Conservation (phyloP, 2,888 invertebrate species). For the Watsonalla binaria region DNA sequence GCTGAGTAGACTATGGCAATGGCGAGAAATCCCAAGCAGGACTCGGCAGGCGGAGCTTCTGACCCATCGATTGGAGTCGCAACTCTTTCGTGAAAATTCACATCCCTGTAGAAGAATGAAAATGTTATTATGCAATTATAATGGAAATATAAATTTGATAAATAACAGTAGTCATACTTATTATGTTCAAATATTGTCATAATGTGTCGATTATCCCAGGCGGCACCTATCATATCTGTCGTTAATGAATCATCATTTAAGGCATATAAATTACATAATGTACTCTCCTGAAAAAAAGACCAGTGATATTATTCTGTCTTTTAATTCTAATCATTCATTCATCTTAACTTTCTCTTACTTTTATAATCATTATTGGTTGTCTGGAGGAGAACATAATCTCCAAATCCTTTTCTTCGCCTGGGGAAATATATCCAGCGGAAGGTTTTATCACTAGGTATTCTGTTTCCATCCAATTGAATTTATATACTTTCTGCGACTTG, state of each 20-base stretch:
- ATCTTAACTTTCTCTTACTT: conserved; percentile 28
- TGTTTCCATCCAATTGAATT: conserved; percentile 55
- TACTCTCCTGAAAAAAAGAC: conserved; percentile 36
- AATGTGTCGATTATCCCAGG: conserved; percentile 68
- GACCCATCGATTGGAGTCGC: conserved; percentile 49
- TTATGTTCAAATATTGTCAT: conserved; percentile 57
- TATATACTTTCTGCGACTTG: conserved; percentile 69
- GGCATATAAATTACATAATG: conserved; percentile 45
- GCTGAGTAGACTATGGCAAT: conserved; percentile 73
- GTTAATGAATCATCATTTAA: conserved; percentile 54
- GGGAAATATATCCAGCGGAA: conserved; percentile 64
- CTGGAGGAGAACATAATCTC: conserved; percentile 59
- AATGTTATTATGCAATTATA: too few species aligned
- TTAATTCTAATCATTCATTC: too few species aligned
- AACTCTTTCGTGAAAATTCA: conserved; percentile 47
- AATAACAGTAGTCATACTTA: conserved; percentile 24
- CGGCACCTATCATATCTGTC: conserved; percentile 48
- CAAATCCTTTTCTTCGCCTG: conserved; percentile 70
- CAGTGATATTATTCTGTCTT: not conserved
- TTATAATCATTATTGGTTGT: conserved; percentile 44
- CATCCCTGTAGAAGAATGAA: conserved; percentile 29
- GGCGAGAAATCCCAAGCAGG: conserved; percentile 35
- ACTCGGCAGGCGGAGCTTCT: conserved; percentile 26
- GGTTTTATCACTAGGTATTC: conserved; percentile 56
- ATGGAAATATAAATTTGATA: too few species aligned